These are phyloP conservation scores for Podarcis cretensis DNA, from an alignment of 2,113 vertebrate species.

Conservation along the genomic window DNA sequence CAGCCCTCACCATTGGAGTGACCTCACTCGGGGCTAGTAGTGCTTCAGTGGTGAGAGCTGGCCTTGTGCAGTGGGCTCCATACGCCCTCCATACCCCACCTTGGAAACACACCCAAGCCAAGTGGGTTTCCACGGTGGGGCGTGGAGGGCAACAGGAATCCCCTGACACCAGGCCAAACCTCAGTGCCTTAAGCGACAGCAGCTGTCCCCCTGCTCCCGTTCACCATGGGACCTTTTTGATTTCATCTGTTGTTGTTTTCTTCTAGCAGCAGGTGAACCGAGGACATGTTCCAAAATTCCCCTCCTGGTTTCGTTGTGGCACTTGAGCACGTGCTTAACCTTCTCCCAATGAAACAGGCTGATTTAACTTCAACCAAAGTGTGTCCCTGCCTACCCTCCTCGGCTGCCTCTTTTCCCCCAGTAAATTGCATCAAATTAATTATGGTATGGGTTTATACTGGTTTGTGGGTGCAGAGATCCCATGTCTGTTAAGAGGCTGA, in stretches of 20 bases:
- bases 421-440: not conserved
- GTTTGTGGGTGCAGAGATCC: not conserved
- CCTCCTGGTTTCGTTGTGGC: not conserved
- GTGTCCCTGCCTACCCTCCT: not conserved
- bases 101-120: too few species aligned
- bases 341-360: not conserved
- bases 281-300: not conserved
- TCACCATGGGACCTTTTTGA: not conserved
- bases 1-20: too few species aligned
- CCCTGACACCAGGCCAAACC: too few species aligned
- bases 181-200: too few species aligned
- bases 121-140: too few species aligned
- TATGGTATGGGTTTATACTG: not conserved
- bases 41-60: too few species aligned
- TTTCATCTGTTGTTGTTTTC: not conserved
- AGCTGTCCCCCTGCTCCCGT: not conserved
- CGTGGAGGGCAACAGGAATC: too few species aligned
- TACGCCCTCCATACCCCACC: too few species aligned
- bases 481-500: not conserved
- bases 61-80: too few species aligned
- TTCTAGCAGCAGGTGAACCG: not conserved
- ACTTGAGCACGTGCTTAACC: not conserved
- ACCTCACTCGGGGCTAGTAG: too few species aligned
- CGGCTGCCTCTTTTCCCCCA: not conserved
- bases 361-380: not conserved